These are phyloP conservation scores for Hippopotamyrus pictus DNA, from an alignment of 2,797 vertebrate species.

Conservation along the genomic window DNA sequence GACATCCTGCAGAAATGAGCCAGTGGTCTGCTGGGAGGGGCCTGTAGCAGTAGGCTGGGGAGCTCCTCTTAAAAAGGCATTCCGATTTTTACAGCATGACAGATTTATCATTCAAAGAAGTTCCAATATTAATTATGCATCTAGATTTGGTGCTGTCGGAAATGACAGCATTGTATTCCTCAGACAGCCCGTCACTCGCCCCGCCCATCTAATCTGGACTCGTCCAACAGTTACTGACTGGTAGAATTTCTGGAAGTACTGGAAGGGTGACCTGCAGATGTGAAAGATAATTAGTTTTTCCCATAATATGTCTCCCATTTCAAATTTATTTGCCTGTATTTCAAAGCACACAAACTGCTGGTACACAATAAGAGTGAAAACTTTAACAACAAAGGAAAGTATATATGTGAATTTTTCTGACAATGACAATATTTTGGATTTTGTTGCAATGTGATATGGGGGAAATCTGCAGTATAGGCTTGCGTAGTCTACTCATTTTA, in stretches of 20 bases:
- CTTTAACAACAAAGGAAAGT: too few species aligned
- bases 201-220: neutral
- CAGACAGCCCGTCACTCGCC: neutral
- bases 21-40: neutral
- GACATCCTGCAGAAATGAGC: neutral
- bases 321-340: too few species aligned
- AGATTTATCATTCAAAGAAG: neutral
- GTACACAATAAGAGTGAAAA: too few species aligned
- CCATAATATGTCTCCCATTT: too few species aligned
- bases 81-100: neutral
- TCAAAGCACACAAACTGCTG: too few species aligned
- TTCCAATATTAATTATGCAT: neutral
- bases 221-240: neutral
- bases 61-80: neutral
- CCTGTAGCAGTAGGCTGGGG: neutral
- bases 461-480: neutral
- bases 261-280: neutral
- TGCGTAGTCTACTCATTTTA: neutral
- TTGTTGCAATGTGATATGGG: neutral
- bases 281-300: neutral
- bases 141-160: neutral
- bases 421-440: too few species aligned
- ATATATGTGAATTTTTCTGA: too few species aligned
- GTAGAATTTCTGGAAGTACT: neutral
- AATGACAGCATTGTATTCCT: neutral